A percentile compares a stretch with the other conserved stretches of the same genome.
These are phyloP conservation scores for Pyrochroa serraticornis DNA, from an alignment of 2,888 invertebrate species.

Conservation along the genomic window DNA sequence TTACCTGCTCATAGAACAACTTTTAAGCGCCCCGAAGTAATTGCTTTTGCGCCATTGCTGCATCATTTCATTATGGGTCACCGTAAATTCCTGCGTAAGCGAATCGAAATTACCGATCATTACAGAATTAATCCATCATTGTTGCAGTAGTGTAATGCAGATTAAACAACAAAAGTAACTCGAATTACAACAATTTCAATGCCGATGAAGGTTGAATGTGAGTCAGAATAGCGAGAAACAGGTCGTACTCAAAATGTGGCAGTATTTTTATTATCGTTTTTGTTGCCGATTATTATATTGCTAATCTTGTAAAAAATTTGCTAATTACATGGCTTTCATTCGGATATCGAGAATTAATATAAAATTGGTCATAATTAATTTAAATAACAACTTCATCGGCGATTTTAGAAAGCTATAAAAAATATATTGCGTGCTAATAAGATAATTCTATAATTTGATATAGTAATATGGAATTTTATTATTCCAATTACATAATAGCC, in stretches of 20 bases:
- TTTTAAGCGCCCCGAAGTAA: too few relatives aligned
- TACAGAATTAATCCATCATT: too few relatives aligned
- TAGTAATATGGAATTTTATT: slow-evolving; percentile 3
- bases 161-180: slow-evolving; percentile 29
- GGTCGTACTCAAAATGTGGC: slow-evolving; percentile 18
- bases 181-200: slow-evolving; percentile 29
- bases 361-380: slow-evolving; percentile 13
- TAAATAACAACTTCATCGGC: slow-evolving; percentile 12
- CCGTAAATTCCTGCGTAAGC: too few relatives aligned
- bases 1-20: too few relatives aligned
- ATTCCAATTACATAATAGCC: slow-evolving; percentile 10
- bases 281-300: slow-evolving; percentile 4
- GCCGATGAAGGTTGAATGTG: slow-evolving; percentile 25
- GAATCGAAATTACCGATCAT: too few relatives aligned
- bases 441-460: slow-evolving; percentile 17
- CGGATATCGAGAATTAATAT: slow-evolving; percentile 7
- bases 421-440: slow-evolving; percentile 23
- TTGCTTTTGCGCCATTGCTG: too few relatives aligned
- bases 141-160: slow-evolving; percentile 11
- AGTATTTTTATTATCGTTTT: slow-evolving; percentile 19
- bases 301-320: slow-evolving; percentile 11
- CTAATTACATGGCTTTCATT: slow-evolving; percentile 13
- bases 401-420: slow-evolving; percentile 14
- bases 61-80: too few relatives aligned
- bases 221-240: slow-evolving; percentile 22